Base-by-base conservation (phyloP, 2,888 invertebrate species). In the Chrysolina americana region DNA sequence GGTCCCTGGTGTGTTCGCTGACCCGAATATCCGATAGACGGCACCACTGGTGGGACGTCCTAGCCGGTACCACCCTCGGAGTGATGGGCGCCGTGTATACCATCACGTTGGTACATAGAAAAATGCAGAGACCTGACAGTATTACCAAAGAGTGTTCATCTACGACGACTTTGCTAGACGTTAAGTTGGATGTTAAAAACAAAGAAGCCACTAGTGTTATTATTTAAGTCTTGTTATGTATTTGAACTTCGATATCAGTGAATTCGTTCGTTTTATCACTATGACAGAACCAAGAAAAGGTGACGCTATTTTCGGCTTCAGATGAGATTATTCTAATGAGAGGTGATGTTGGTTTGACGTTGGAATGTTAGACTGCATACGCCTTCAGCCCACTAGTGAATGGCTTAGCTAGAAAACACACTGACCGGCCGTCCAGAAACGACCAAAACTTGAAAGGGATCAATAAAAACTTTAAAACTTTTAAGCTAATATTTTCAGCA, bases 31-130 rank as follows among this genome's bases (percentile, higher is more conserved):
- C 92, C 0, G 95, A 95, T 86, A 90, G 92, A 85, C 89, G 94
- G 28, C 95, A 95, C 85, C 94, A 94, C 85, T 94, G 94, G 93
- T 94, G 94, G 93, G 95, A 95, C 83, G 94, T 95, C 0, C 86
- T 93, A 0, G 91, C 90, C 41, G 95, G 95, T 0, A 89, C 88
- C 0, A 70, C 89, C 0, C 87, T 94, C 81, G 95, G 94, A 0
- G 76, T 90, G 0, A 79, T 89, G 21, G 90, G 91, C 73, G 91
- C 91, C 36, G 77, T 91, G n/a, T 92, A 93, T 82, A 91, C 92
- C 81, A 92, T 94, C 8, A 75, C 78, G 23, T 76, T 84, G n/a
- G 79, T 87, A 41, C 79, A 82, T 56, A 80, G 76, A 23, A 83
- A 81, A 68, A 59, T 79, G 36, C 41, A 69, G 41, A 66, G 71